Percentiles rank a stretch among this genome's conserved stretches.
Evolutionary conservation across 2,888 invertebrate genomes (phyloP).

Genomic region (Eupithecia insigniata): DNA sequence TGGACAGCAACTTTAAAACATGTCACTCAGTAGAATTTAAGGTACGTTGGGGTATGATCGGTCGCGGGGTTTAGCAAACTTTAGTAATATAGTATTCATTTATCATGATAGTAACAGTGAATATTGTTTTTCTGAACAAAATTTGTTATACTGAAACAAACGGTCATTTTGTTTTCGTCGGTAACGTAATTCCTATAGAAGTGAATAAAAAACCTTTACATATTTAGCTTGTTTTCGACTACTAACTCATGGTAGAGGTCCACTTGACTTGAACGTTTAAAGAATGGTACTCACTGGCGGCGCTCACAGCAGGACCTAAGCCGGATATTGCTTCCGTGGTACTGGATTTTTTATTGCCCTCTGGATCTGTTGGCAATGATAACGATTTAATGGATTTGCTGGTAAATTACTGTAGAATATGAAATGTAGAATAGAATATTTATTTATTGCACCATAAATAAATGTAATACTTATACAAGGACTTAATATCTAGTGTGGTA

Average conservation of each 20-base stretch:
- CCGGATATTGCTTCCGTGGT: constrained; percentile 70
- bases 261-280: constrained; percentile 34
- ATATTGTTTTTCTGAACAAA: too few relatives aligned
- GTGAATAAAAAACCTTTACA: background rate
- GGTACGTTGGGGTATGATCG: too few relatives aligned
- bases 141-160: too few relatives aligned
- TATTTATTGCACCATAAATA: too few relatives aligned
- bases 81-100: too few relatives aligned
- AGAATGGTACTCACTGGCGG: constrained; percentile 71
- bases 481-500: too few relatives aligned
- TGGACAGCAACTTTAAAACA: too few relatives aligned
- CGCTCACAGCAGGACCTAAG: constrained; percentile 78
- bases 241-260: constrained; percentile 21
- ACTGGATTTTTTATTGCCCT: constrained; percentile 68
- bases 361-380: constrained; percentile 63
- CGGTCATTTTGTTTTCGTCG: background rate
- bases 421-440: too few relatives aligned
- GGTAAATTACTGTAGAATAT: background rate
- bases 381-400: constrained; percentile 30
- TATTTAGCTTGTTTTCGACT: background rate
- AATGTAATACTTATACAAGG: too few relatives aligned
- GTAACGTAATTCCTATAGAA: background rate
- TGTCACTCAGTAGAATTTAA: too few relatives aligned
- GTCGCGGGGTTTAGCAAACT: too few relatives aligned
- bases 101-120: too few relatives aligned